These are phyloP conservation scores for Acanthosoma haemorrhoidale DNA, from an alignment of 2,888 invertebrate genomes.

Conservation along the genomic window DNA sequence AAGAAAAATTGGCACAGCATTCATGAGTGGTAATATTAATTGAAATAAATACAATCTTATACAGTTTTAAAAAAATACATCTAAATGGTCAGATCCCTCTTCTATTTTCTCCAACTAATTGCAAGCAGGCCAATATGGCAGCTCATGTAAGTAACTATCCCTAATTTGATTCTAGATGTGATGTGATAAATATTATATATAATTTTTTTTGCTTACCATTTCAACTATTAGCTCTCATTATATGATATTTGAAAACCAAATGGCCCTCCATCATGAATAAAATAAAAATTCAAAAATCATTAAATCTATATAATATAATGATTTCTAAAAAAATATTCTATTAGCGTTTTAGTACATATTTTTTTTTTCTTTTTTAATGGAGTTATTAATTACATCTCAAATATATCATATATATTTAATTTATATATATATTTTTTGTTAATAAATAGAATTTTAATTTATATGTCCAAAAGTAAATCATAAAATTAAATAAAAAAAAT, in stretches of 20 bases:
- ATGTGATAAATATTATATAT: conserved; percentile 1
- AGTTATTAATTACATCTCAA: neutral
- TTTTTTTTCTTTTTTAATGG: conserved; percentile 7
- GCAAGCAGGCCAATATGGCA: conserved; percentile 26
- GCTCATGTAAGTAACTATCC: conserved; percentile 21
- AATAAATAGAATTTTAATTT: conserved; percentile 26
- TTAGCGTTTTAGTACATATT: conserved; percentile 25
- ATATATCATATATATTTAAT: neutral
- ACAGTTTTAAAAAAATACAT: conserved; percentile 10
- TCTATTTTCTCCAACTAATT: conserved; percentile 21
- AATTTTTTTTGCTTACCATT: neutral
- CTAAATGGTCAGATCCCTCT: conserved; percentile 25
- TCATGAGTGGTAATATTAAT: conserved; percentile 21
- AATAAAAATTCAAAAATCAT: conserved; percentile 12
- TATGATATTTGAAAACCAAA: neutral
- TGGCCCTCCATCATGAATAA: neutral
- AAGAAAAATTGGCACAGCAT: conserved; percentile 30
- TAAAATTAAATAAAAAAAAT: conserved; percentile 13
- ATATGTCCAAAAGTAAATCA: conserved; percentile 18
- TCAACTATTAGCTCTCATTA: neutral
- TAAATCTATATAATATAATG: conserved; percentile 15
- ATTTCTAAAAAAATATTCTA: conserved; percentile 28
- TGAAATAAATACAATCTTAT: conserved; percentile 2
- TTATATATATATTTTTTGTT: neutral
- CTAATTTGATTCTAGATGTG: conserved; percentile 29